Evolutionary conservation across 2,888 invertebrate genomes (phyloP), one percentile per base, ranked within the genome.

Genomic region (Nephrotoma guestfalica): DNA sequence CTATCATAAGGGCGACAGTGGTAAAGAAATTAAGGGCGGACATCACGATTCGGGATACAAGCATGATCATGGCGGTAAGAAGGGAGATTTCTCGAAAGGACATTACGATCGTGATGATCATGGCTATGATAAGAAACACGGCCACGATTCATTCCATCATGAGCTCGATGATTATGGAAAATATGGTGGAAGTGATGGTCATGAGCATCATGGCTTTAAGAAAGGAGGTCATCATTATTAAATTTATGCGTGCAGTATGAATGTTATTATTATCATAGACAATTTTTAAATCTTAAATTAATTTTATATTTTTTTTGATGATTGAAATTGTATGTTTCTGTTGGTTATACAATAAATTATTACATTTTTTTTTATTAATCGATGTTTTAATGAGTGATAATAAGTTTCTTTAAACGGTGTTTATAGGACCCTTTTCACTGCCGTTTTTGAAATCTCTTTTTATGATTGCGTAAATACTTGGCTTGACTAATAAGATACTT

Each of bases 101-200:
- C 95, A 95, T 89, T 94, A 94, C 90, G 95, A 95, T 89, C 94
- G 95, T 88, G 95, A 95, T 88, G 95, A 95, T 90, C 94, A 95
- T 89, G 95, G 95, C 0, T 94, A 94, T 91, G 94, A 95, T 89
- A 95, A 95, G 2, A 94, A 95, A 88, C 94, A 95, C 88, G 95
- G 95, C 0, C 94, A 95, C 90, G 94, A 95, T 88, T 93, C 94
- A 87, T 95, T 96, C 89, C 94, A 95, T 90, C 93, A 94, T 11
- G 95, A 96, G 89, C 94, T 95, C 89, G 94, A 94, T 89, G 86
- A 86, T 30, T 86, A 41, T 57, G 86, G 86, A 5, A 86, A 51
- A 57, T 41, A 57, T 41, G 86, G 57, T n/a, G 51, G 51, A 4
- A 57, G 41, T 13, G 57, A 51, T 86, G 57, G 86, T 41, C 51